A percentile compares a stretch with the other conserved stretches of the same genome.
Conservation (phyloP, 2,797 vertebrate genomes). For the Helarctos malayanus region DNA sequence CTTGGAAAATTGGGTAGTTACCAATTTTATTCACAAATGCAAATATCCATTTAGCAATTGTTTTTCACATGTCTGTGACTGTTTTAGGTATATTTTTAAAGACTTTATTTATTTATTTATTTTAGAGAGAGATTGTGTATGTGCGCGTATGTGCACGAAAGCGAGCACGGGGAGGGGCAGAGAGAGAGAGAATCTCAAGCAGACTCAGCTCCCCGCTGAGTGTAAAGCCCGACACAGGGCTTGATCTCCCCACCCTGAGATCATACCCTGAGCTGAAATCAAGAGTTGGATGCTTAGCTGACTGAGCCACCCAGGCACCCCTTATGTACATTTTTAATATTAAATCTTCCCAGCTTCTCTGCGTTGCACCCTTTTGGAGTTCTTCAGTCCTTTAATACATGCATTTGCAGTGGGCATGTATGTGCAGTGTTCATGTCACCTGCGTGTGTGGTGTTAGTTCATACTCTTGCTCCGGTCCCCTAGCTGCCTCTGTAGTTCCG, state of each 20-base stretch:
- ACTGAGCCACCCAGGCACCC: neutral
- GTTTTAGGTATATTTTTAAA: neutral
- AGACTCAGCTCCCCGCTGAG: neutral
- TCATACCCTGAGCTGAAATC: neutral
- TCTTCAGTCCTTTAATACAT: neutral
- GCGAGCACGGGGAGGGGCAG: neutral
- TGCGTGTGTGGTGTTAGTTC: rapidly evolving
- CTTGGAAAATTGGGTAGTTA: neutral
- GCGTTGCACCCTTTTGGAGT: neutral
- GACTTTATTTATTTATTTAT: neutral
- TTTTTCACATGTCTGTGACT: neutral
- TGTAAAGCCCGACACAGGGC: neutral
- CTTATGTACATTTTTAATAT: neutral
- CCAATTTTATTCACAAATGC: neutral
- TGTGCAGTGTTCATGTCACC: neutral
- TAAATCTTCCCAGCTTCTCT: neutral
- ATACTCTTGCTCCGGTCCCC: neutral
- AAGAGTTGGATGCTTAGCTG: neutral
- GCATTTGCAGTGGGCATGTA: neutral
- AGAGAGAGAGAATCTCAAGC: neutral
- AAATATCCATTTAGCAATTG: neutral
- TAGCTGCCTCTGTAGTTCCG: neutral
- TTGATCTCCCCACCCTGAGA: neutral
- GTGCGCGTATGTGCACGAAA: neutral
- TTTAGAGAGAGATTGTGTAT: neutral